These are phyloP conservation scores for Daboia siamensis DNA, from an alignment of 2,113 vertebrate species.

Conservation along the genomic window DNA sequence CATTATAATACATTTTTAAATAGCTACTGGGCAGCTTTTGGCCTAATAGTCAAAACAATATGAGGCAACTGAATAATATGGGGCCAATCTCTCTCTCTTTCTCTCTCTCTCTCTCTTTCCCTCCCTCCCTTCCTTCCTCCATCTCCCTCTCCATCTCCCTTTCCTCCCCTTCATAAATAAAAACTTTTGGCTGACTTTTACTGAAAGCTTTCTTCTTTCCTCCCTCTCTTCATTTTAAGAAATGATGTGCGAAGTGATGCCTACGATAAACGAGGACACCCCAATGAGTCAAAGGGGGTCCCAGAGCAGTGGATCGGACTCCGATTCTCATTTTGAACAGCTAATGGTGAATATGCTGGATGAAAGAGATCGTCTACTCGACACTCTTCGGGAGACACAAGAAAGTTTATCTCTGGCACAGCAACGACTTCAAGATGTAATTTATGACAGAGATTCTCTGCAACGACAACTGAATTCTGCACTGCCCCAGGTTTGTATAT, in stretches of 20 bases:
- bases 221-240: slow-evolving; percentile 60
- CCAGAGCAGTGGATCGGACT: slow-evolving; percentile 94
- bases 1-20: slow-evolving; percentile 44
- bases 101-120: background rate
- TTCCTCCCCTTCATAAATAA: background rate
- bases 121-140: background rate
- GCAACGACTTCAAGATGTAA: slow-evolving; percentile 95
- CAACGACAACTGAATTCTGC: slow-evolving; percentile 97
- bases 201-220: slow-evolving; percentile 38
- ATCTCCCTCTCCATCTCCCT: background rate
- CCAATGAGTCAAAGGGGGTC: slow-evolving; percentile 96
- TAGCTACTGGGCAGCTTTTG: slow-evolving; percentile 38
- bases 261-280: slow-evolving; percentile 99
- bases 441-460: slow-evolving; percentile 94
- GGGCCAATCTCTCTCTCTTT: slow-evolving; percentile 21
- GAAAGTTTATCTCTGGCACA: slow-evolving; percentile 94
- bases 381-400: slow-evolving; percentile 97
- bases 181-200: slow-evolving; percentile 29
- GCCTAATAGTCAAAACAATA: slow-evolving; percentile 50
- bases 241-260: slow-evolving; percentile 99
- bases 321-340: slow-evolving; percentile 98
- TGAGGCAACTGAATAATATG: slow-evolving; percentile 51
- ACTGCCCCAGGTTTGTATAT: slow-evolving; percentile 86
- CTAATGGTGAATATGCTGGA: slow-evolving; percentile 99
- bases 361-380: slow-evolving; percentile 93